Base-by-base conservation (phyloP, 2,888 invertebrate species). In the Blastobasis adustella region DNA sequence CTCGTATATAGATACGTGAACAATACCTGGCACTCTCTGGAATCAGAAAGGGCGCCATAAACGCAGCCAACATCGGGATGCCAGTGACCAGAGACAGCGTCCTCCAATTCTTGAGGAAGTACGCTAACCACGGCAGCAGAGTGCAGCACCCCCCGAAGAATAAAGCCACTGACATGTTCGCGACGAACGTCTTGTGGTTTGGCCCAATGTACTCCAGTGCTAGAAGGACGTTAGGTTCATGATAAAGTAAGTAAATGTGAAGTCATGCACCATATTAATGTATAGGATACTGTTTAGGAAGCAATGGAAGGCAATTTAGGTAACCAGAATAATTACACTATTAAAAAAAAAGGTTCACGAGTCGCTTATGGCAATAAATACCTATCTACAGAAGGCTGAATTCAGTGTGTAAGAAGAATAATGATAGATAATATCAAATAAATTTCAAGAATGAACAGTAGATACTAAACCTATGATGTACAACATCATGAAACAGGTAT, bases 401-500 rank as follows among this genome's bases (percentile, higher is more conserved):
- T 23, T 23, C 23, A 23, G 23, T 23, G 23, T 23, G 23, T 41
- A 41, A 9, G 9, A 7, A 41, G 41, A 41, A 7, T 8, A 41
- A 9, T 8, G 8, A 41, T 41, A 9, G 7, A 9, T 41, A 41
- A 41, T 8, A 41, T 41, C 8, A 8, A 8, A 8, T 23, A 6
- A 5, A 7, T 10, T 45, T 10, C 23, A 23, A 10, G 10, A 45
- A 45, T 10, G 45, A 23, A 23, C 23, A 23, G 5, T 7, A 37
- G 7, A 5, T 7, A 37, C 91, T 91, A 83, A n/a, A 96, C 96
- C 95, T 65, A 96, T 85, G 76, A 96, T 96, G 65, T 96, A 96
- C 92, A 95, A 94, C 94, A 95, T 95, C 67, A 95, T 95, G 77
- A 95, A 96, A 63, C 93, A 93, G 72, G 95, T 96, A 77, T 96